Percentiles rank a stretch among this genome's conserved stretches.
Evolutionary conservation across 2,113 vertebrate species (phyloP).

Genomic region (Cephalopterus ornatus): DNA sequence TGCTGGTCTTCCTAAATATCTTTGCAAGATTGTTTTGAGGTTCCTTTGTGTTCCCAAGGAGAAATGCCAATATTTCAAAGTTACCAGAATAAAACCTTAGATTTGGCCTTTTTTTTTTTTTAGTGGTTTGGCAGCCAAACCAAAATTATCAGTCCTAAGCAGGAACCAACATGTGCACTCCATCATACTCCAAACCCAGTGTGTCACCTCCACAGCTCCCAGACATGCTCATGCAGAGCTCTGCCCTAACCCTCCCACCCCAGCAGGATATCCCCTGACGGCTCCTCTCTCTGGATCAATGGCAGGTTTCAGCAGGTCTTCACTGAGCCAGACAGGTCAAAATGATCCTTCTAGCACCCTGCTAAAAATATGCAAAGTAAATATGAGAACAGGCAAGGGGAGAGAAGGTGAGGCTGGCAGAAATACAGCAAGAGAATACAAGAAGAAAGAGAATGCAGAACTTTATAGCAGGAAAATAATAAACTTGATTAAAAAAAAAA

Average conservation of each 20-base stretch:
- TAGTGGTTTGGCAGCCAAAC: not conserved
- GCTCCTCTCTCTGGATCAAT: not conserved
- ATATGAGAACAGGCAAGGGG: not conserved
- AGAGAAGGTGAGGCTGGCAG: not conserved
- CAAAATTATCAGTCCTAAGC: not conserved
- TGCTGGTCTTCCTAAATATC: not conserved
- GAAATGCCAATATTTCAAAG: not conserved
- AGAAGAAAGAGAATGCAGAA: not conserved
- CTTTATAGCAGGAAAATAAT: not conserved
- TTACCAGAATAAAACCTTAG: not conserved
- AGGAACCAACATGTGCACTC: not conserved
- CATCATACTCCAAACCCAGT: not conserved
- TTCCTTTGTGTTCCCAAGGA: not conserved
- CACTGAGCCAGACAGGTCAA: not conserved
- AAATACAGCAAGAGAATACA: not conserved
- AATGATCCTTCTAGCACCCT: not conserved
- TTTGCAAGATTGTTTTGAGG: not conserved
- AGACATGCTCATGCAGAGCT: not conserved
- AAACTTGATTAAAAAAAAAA: not conserved
- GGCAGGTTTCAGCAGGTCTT: constrained; percentile 38
- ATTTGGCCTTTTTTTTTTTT: not conserved
- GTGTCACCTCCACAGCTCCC: not conserved
- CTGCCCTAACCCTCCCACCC: not conserved
- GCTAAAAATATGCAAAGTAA: not conserved
- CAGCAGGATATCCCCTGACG: rapidly evolving